These are phyloP conservation scores for Cynoglossus semilaevis DNA, from an alignment of 2,113 vertebrate species.

Conservation along the genomic window DNA sequence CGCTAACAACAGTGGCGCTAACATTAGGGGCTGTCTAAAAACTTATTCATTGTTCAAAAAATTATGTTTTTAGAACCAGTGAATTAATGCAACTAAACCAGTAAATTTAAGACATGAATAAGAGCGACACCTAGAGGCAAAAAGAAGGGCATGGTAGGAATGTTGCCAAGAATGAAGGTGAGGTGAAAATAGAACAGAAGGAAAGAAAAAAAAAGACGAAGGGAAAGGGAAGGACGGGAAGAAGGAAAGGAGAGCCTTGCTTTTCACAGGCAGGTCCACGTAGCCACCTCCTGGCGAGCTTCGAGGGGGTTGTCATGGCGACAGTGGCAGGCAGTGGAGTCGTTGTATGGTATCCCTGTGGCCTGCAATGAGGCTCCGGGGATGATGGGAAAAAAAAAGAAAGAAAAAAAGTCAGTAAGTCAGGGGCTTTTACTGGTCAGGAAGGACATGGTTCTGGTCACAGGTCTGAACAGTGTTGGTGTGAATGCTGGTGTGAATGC, in stretches of 20 bases:
- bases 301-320: conserved; percentile 75
- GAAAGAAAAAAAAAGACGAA: conserved; percentile 20
- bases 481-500: too few relatives aligned
- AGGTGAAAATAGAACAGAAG: conserved; percentile 45
- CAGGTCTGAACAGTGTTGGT: background rate
- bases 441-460: conserved; percentile 30
- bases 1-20: too few relatives aligned
- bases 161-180: conserved; percentile 37
- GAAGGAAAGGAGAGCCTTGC: conserved; percentile 65
- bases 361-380: conserved; percentile 57
- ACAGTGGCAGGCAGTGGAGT: conserved; percentile 64
- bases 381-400: conserved; percentile 43
- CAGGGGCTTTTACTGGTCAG: conserved; percentile 23
- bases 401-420: conserved; percentile 37
- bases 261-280: conserved; percentile 67
- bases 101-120: conserved; percentile 15
- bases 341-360: conserved; percentile 48
- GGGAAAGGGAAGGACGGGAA: conserved; percentile 22
- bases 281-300: conserved; percentile 71
- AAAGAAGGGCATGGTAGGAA: conserved; percentile 21
- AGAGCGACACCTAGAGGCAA: conserved; percentile 4
- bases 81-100: background rate
- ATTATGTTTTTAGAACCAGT: too few relatives aligned
- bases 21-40: background rate
- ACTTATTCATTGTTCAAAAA: background rate